Evolutionary conservation across 1,140 invertebrate genomes (phyloP).

Genomic region (Euwallacea fornicatus): DNA sequence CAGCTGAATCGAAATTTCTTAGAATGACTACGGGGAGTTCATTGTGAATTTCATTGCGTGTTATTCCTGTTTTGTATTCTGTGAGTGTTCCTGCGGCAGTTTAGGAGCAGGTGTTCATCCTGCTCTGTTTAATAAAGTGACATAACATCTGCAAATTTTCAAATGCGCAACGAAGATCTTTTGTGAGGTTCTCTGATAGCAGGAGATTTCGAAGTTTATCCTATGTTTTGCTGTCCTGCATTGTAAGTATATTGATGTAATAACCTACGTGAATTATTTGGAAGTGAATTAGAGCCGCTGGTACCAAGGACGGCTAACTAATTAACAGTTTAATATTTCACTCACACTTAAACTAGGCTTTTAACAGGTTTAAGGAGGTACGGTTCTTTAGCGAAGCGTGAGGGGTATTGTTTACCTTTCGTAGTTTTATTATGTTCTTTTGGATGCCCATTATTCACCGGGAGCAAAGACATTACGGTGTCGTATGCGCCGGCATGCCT

Average conservation of each 20-base stretch:
- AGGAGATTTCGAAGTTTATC: background rate
- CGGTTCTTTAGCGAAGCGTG: constrained; percentile 19
- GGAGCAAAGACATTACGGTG: constrained; percentile 17
- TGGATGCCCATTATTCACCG: constrained; percentile 13
- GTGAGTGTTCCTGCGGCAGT: background rate
- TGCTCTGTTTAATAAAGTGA: background rate
- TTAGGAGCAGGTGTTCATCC: constrained; percentile 1
- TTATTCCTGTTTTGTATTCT: constrained; percentile 17
- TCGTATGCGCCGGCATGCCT: background rate
- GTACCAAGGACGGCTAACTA: background rate
- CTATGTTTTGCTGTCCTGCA: background rate
- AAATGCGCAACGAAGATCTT: no score
- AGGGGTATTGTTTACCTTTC: constrained; percentile 26
- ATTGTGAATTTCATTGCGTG: constrained; percentile 13
- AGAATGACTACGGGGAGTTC: constrained; percentile 9
- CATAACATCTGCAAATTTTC: no score
- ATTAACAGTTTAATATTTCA: constrained; percentile 15
- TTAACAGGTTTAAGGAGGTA: constrained; percentile 22
- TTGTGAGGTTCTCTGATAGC: background rate
- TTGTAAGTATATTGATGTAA: background rate
- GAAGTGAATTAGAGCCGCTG: background rate
- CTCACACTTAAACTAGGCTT: constrained; percentile 9
- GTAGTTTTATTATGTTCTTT: constrained; percentile 11
- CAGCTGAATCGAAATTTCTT: constrained; percentile 24
- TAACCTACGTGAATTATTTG: background rate